Evolutionary conservation across 2,888 invertebrate genomes (phyloP), one percentile per base, ranked within the genome.

Genomic region (Xanthia togata): DNA sequence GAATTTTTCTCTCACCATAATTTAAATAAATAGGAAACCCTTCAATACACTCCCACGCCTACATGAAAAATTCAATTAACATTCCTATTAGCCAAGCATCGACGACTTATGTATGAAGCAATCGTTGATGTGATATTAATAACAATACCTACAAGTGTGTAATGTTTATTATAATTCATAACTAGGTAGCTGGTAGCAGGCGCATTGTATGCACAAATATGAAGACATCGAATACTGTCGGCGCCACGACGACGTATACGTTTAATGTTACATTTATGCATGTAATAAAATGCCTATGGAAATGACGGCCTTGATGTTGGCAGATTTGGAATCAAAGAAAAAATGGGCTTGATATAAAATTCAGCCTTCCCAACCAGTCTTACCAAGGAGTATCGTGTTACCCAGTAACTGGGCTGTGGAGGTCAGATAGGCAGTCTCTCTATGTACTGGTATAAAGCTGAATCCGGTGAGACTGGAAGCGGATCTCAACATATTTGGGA

Each of bases 201-300:
- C 14, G 70, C 64, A 82, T 82, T 82, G 79, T 83, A 70, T 79
- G 79, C 62, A 70, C 73, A 68, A 70, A 57, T 72, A 80, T 73
- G 67, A 70, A 12, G 73, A n/a, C 47, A 38, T 31, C 26, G 20
- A 68, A 70, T 55, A 53, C 63, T 73, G 70, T 35, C 59, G 62
- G 57, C 44, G 78, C 64, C 82, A 60, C 68, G 76, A 38, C 47
- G 35, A 23, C 11, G 31, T 1, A n/a, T n/a, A 41, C 1, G 26
- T n/a, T 20, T 81, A 20, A n/a, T 20, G 20, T 82, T 82, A 63
- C 67, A 62, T 35, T 38, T 26, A 44, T 11, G n/a, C 4, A 14
- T 17, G 41, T 65, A 57, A 70, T 50, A 70, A 57, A 41, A 81
- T 62, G 31, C 62, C 4, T 55, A 57, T 35, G 35, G 20, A 44